Conservation (phyloP, 2,888 invertebrate genomes). For the Endotricha flammealis region DNA sequence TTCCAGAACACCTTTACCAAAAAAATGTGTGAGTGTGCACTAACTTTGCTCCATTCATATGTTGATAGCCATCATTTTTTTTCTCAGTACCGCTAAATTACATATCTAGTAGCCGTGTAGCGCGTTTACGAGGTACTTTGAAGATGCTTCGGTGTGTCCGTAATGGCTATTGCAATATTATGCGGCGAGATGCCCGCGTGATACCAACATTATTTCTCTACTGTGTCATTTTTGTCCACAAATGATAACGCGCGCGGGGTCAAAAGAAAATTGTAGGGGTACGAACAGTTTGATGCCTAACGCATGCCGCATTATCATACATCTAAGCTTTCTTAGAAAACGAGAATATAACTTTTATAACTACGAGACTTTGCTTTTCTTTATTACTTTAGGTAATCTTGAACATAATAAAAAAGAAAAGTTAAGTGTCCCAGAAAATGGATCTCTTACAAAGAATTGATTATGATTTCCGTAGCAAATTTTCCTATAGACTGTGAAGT, state of each 20-base stretch:
- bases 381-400: constrained; percentile 24
- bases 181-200: constrained; percentile 65
- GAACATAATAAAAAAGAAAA: no score
- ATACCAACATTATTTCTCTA: constrained; percentile 67
- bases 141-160: constrained; percentile 68
- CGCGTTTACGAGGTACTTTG: constrained; percentile 73
- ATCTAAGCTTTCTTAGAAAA: constrained; percentile 61
- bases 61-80: constrained; percentile 66
- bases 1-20: constrained; percentile 66
- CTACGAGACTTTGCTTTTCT: constrained; percentile 32
- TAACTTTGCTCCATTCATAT: constrained; percentile 63
- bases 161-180: constrained; percentile 75
- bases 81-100: constrained; percentile 75
- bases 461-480: no score
- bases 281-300: constrained; percentile 50
- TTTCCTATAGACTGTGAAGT: no score
- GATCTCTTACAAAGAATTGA: no score
- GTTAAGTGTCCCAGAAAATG: no score
- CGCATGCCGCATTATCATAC: constrained; percentile 52
- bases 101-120: constrained; percentile 73
- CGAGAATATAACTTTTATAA: constrained; percentile 32
- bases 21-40: constrained; percentile 60
- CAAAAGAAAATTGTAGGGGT: constrained; percentile 62
- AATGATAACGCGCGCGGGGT: constrained; percentile 57
- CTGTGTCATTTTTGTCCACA: constrained; percentile 65